Base-by-base conservation (phyloP, 1,140 invertebrate species). In the Diorhabda elongata region DNA sequence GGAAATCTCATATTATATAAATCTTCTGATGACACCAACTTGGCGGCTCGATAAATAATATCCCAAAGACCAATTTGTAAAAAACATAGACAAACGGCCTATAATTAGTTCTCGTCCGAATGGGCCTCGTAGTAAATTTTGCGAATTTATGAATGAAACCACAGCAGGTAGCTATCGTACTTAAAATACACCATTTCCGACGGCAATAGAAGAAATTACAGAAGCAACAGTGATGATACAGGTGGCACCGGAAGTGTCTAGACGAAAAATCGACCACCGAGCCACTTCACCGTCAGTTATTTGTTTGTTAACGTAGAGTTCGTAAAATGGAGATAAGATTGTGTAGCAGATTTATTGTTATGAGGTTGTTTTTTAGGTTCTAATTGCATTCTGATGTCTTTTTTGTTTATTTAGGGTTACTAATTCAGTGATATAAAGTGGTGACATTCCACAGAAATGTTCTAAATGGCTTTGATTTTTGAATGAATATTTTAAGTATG, bases 21-120 rank as follows among this genome's bases (percentile, higher is more conserved):
- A 52, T 52, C 47, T 52, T 52, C 47, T 52, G 47, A 52, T 52
- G 47, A 52, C 47, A 52, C 47, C 6, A 52, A 57, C 44, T 44
- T 9, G 42, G 47, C 56, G 52, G 63, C 57, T 62, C 11, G 66
- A 67, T 64, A 43, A 62, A 65, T 68, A 67, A 61, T 65, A 64
- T 60, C 52, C 57, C 47, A 64, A 67, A 67, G 62, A 67, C 47
- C 44, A 63, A 58, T 64, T 44, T 61, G 44, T 41, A 71, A 65
- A 68, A 42, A 57, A 52, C 47, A 52, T 4, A 52, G 47, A 52
- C 6, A 52, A 52, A 52, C n/a, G 47, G 6, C 47, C 47, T 52
- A 52, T 52, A 52, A 52, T 52, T 52, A 8, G 47, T 52, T 6
- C 3, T n/a, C 47, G 47, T 8, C 47, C 47, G 47, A 52, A 52